Percentiles rank a stretch among this genome's conserved stretches.
Conservation (phyloP, 2,113 vertebrate genomes). For the Takifugu bimaculatus region DNA sequence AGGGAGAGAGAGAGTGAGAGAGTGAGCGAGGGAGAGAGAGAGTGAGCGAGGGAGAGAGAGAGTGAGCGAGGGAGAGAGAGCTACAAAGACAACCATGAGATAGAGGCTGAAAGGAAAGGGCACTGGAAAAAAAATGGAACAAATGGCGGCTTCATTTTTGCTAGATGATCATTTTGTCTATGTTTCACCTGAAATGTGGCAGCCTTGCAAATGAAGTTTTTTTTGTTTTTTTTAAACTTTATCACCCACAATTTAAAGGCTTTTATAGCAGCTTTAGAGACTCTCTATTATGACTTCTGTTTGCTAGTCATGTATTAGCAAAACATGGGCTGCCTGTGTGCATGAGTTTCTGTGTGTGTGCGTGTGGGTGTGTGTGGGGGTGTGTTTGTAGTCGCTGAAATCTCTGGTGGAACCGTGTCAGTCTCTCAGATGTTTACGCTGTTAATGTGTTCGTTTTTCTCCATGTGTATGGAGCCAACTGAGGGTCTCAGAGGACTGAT, state of each 20-base stretch:
- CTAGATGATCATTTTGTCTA: too few species aligned
- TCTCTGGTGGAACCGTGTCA: constrained; percentile 22
- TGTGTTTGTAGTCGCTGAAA: background rate
- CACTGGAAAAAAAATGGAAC: background rate
- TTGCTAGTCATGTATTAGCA: background rate
- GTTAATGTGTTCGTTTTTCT: constrained; percentile 25
- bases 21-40: too few species aligned
- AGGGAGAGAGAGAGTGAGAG: too few species aligned
- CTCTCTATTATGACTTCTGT: background rate
- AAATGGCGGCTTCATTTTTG: too few species aligned
- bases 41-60: background rate
- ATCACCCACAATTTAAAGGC: too few species aligned
- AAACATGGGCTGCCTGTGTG: background rate
- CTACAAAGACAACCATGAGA: constrained; percentile 19
- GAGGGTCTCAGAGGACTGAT: constrained; percentile 19
- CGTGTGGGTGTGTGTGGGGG: background rate
- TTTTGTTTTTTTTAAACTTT: too few species aligned
- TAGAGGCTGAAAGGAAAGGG: constrained; percentile 11
- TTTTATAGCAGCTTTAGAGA: too few species aligned
- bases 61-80: background rate
- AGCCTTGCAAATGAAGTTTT: too few species aligned
- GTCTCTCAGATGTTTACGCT: constrained; percentile 23
- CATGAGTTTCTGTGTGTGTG: background rate
- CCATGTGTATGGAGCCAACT: constrained; percentile 2
- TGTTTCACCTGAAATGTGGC: too few species aligned